Evolutionary conservation across 1,140 invertebrate species (phyloP).

Genomic region (Marisa cornuarietis): DNA sequence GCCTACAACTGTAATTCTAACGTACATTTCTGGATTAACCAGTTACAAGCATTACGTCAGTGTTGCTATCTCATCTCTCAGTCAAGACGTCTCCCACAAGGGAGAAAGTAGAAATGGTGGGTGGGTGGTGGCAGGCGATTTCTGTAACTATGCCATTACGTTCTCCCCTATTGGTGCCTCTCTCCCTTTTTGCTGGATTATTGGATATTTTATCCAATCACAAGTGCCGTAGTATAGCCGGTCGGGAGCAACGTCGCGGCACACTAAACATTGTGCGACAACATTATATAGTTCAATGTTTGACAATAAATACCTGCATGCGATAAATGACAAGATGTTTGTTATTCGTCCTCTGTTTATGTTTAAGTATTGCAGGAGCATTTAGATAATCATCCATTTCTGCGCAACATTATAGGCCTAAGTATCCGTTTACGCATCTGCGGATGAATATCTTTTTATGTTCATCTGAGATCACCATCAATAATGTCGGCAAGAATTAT

Average conservation of each 20-base stretch:
- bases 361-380: background rate
- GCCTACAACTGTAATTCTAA: no score
- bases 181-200: conserved; percentile 1
- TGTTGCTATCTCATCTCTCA: background rate
- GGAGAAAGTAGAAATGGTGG: background rate
- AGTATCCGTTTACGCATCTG: background rate
- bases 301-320: background rate
- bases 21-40: background rate
- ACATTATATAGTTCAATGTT: conserved; percentile 9
- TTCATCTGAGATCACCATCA: conserved; percentile 17
- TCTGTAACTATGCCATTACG: background rate
- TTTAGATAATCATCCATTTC: background rate
- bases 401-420: no score
- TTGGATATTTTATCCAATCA: conserved; percentile 7
- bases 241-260: background rate
- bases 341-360: background rate
- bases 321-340: background rate
- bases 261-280: background rate
- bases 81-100: background rate
- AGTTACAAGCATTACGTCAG: background rate
- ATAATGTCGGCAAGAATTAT: conserved; percentile 26
- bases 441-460: conserved; percentile 13
- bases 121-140: no score
- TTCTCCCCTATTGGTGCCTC: background rate
- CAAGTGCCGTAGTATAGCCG: background rate